phyloP scores from a whole-genome alignment of 2,113 vertebrate species.

The Natator depressus region DNA sequence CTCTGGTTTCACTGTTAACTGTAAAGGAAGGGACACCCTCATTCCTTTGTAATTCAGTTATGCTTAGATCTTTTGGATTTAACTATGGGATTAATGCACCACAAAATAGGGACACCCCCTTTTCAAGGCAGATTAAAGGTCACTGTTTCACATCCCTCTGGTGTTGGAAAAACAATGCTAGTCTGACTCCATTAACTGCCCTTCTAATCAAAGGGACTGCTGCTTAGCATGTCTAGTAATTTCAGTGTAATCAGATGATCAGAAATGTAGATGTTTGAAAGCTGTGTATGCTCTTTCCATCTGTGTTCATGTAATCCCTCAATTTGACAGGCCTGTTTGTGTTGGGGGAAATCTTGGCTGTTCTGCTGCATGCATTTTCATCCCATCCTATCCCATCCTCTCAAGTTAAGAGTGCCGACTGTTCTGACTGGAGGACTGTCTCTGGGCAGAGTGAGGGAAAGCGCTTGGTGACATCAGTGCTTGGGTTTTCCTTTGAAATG shows the following conservation, averaged over 20 bases:
- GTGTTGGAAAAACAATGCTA: not conserved
- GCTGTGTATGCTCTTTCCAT: not conserved
- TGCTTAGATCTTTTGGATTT: not conserved
- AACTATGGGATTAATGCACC: not conserved
- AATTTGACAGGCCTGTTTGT: not conserved
- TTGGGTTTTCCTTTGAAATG: conserved; percentile 30
- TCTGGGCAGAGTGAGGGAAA: conserved; percentile 23
- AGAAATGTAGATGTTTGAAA: not conserved
- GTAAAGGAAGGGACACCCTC: not conserved
- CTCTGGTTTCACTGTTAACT: not conserved
- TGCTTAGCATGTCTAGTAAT: not conserved
- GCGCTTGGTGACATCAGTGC: not conserved
- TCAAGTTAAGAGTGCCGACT: not conserved
- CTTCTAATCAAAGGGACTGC: not conserved
- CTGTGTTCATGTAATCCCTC: not conserved
- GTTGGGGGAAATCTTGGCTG: not conserved
- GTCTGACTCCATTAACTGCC: not conserved
- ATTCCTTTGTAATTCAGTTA: not conserved
- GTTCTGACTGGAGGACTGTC: not conserved
- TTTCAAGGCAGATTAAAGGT: not conserved
- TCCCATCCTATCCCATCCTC: not conserved
- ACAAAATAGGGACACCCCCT: not conserved
- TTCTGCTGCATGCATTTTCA: not conserved
- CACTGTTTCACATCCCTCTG: not conserved
- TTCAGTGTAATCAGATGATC: not conserved